phyloP scores from a whole-genome alignment of 2,888 invertebrate genomes.

The Chalcis sispes region DNA sequence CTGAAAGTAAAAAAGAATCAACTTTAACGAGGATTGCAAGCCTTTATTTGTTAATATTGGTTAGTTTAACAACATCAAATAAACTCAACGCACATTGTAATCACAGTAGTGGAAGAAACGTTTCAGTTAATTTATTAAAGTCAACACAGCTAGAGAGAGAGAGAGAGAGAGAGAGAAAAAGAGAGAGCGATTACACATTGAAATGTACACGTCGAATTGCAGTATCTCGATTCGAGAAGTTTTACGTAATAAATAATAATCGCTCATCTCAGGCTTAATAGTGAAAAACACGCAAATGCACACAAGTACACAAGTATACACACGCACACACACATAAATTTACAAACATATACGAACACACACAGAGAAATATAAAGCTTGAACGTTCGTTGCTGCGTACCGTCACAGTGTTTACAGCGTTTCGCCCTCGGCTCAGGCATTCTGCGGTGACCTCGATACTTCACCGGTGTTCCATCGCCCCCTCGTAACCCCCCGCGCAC shows the following conservation, averaged over 20 bases:
- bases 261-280: neutral
- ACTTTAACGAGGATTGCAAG: slow-evolving; percentile 8
- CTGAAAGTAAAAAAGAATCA: slow-evolving; percentile 4
- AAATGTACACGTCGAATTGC: no score
- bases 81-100: slow-evolving; percentile 22
- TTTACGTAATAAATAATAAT: no score
- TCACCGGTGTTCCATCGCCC: slow-evolving; percentile 75
- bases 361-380: slow-evolving; percentile 5
- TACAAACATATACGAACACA: neutral
- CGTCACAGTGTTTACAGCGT: slow-evolving; percentile 95
- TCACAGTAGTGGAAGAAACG: neutral
- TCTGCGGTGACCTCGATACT: slow-evolving; percentile 75
- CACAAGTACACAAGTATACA: no score
- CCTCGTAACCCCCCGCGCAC: slow-evolving; percentile 64
- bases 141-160: no score
- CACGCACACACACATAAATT: no score
- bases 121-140: slow-evolving; percentile 13
- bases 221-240: no score
- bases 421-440: slow-evolving; percentile 89
- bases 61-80: slow-evolving; percentile 53
- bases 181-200: no score
- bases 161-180: no score
- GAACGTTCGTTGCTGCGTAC: slow-evolving; percentile 76
- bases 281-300: neutral
- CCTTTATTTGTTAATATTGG: slow-evolving; percentile 57